Evolutionary conservation across 2,113 vertebrate species (phyloP), one percentile per base, ranked within the genome.

Genomic region (Sapajus apella): DNA sequence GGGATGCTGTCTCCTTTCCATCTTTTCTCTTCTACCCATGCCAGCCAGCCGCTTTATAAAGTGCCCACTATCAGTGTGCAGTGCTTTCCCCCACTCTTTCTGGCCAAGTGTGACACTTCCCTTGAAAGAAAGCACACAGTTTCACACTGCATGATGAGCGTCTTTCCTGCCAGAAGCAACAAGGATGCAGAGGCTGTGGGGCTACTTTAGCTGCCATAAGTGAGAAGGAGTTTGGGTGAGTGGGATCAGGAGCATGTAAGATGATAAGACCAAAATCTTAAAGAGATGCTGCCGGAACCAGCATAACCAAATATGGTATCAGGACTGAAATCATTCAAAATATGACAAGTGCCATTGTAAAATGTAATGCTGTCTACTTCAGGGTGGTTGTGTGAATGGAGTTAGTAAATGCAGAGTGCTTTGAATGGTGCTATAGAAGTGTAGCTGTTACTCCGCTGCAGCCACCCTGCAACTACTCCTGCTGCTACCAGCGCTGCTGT

Each of bases 381-480:
- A 56, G 58, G 30, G 21, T 87, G 43, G 21, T 13, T 73, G 85
- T 70, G 32, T 64, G 32, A 72, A 47, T 72, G 61, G 64, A 94
- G 12, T 72, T 56, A 87, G 45, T 83, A 35, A 70, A 84, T 16
- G 37, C 25, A 20, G 87, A 87, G 47, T 68, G 50, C 37, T 70
- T 68, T 75, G 35, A 66, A 40, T 14, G 35, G 43, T 81, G 56
- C 45, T n/a, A 1, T 7, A 21, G 64, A 72, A 40, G 13, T 7
- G 16, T 47, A 40, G 64, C 43, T 82, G 32, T 11, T 64, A 7
- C 11, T 40, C 30, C 17, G 5, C 64, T 4, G 40, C 23, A 8
- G 8, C 5, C 5, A 9, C 9, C 2, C 32, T 5, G 56, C n/a
- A 13, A 1, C 12, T 2, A 0, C 13, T 56, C 27, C n/a, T 12